phyloP scores from a whole-genome alignment of 2,113 vertebrate genomes.

The Heloderma charlesbogerti region DNA sequence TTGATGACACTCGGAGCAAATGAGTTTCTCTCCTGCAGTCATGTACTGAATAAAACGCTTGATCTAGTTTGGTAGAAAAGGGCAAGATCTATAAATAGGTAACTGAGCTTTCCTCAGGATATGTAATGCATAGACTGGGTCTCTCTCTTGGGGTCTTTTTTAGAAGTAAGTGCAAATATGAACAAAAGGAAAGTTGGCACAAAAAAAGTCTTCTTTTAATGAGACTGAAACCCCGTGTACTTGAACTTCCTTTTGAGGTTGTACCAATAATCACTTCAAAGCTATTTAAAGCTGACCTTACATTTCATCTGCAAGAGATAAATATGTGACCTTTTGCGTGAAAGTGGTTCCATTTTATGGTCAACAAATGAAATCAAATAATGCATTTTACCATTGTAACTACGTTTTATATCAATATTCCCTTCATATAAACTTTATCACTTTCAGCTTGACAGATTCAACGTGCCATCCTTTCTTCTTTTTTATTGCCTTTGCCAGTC shows the following conservation, averaged over 20 bases:
- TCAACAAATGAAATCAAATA: conserved; percentile 56
- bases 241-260: conserved; percentile 71
- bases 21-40: conserved; percentile 67
- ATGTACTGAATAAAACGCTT: conserved; percentile 70
- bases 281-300: conserved; percentile 57
- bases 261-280: conserved; percentile 65
- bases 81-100: conserved; percentile 72
- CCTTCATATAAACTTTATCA: conserved; percentile 19
- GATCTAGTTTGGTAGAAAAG: conserved; percentile 72
- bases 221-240: conserved; percentile 61
- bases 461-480: conserved; percentile 16
- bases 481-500: conserved; percentile 5
- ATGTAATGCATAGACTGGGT: conserved; percentile 59
- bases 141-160: conserved; percentile 70
- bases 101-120: conserved; percentile 67
- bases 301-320: conserved; percentile 46
- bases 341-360: conserved; percentile 45
- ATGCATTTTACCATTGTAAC: conserved; percentile 28
- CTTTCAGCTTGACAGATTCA: conserved; percentile 15
- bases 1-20: conserved; percentile 71
- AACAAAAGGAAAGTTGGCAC: conserved; percentile 72
- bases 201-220: conserved; percentile 57
- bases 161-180: conserved; percentile 68
- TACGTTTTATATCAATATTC: conserved; percentile 49
- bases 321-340: conserved; percentile 2